Base-by-base conservation (phyloP, 2,888 invertebrate genomes). In the Synanthedon tipuliformis region DNA sequence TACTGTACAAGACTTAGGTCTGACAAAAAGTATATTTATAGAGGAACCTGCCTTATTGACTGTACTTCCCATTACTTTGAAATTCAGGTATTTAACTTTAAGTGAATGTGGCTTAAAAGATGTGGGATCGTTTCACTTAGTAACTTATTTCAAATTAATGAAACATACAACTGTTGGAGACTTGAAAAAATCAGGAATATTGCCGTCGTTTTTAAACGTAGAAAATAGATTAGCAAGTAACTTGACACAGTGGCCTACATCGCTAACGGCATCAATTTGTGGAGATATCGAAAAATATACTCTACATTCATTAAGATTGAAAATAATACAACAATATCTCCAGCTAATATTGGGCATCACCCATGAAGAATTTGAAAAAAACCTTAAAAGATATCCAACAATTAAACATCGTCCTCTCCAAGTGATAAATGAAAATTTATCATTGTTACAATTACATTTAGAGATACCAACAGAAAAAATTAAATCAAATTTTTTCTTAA, bases 171-270 rank as follows among this genome's bases (percentile, higher is more conserved):
- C 69, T n/a, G 72, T 87, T 52, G 66, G 63, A 49, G 69, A 83
- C 45, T 63, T 88, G 50, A 87, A 73, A 60, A 62, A 57, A 23
- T 59, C 58, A 52, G 68, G 73, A 15, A 50, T 71, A 15, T 67
- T 88, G 57, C 58, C 67, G 15, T 12, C 57, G 12, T 58, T 68
- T 53, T 50, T 77, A 8, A 86, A 86, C 61, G 58, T 88, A 50
- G 86, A 87, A 73, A 86, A 86, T 58, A 71, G 64, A 59, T 65
- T 88, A 27, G 85, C 86, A 27, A 70, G 76, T 57, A 80, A 61
- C 54, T 76, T 88, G 79, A 81, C 82, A 3, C 78, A 81, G 54
- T 88, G 87, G 87, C 88, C 88, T 4, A 82, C 87, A 55, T 87
- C 87, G 34, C 69, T 87, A 0, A 86, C 88, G 40, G 80, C 79